phyloP scores from a whole-genome alignment of 1,140 invertebrate species.

The Lithobius niger region DNA sequence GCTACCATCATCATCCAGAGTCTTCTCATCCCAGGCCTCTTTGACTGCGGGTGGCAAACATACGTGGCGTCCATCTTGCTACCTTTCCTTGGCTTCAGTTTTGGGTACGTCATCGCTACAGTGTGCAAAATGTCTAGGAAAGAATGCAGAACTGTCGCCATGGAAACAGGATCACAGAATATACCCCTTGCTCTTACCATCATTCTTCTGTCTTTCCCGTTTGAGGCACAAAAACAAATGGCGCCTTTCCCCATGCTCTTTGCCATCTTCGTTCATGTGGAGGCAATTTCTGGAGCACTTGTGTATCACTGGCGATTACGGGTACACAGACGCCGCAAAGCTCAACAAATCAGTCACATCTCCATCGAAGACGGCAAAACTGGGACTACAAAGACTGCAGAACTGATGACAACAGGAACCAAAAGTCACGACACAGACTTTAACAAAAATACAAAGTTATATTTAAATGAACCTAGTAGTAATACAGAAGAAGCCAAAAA shows the following conservation, averaged over 20 bases:
- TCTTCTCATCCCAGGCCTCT: conserved; percentile 25
- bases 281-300: background rate
- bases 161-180: conserved; percentile 37
- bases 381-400: too few relatives aligned
- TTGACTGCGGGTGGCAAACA: conserved; percentile 23
- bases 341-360: too few relatives aligned
- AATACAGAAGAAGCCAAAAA: too few relatives aligned
- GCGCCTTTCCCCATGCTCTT: conserved; percentile 3
- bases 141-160: conserved; percentile 30
- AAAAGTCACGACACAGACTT: too few relatives aligned
- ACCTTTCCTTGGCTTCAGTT: conserved; percentile 28
- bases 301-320: background rate
- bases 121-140: conserved; percentile 21
- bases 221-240: conserved; percentile 2
- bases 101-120: conserved; percentile 29
- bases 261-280: conserved; percentile 3
- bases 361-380: too few relatives aligned
- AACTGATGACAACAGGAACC: too few relatives aligned
- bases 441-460: too few relatives aligned
- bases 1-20: conserved; percentile 17
- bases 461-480: too few relatives aligned
- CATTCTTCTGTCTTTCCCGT: conserved; percentile 21
- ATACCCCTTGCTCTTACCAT: conserved; percentile 28
- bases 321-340: too few relatives aligned
- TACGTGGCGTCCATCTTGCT: conserved; percentile 26